Conservation (phyloP, 2,113 vertebrate species). For the Nibea coibor region DNA sequence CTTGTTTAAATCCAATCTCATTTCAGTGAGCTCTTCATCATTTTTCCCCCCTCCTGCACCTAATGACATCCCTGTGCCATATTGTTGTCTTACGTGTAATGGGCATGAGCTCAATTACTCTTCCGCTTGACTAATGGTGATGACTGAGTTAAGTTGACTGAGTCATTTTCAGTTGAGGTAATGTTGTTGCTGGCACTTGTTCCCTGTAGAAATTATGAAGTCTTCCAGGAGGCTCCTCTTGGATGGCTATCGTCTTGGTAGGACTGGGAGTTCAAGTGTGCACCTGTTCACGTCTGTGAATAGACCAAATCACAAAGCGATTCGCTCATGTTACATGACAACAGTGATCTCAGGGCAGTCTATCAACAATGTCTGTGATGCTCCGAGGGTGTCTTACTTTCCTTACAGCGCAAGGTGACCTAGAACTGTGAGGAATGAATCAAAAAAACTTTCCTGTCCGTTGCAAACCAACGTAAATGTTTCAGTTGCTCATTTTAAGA, state of each 20-base stretch:
- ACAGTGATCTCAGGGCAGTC: not conserved
- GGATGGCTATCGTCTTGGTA: slow-evolving; percentile 15
- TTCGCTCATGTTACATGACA: not conserved
- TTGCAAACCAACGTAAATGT: not conserved
- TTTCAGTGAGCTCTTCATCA: slow-evolving; percentile 75
- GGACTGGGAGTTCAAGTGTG: not conserved
- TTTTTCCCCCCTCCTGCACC: slow-evolving; percentile 28
- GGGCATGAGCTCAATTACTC: slow-evolving; percentile 72
- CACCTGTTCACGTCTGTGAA: slow-evolving; percentile 38
- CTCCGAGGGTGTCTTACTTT: not conserved
- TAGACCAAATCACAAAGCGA: not conserved
- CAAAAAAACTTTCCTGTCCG: not conserved
- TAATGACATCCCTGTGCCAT: slow-evolving; percentile 60
- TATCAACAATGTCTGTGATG: not conserved
- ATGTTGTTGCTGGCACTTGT: slow-evolving; percentile 43
- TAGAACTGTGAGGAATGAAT: not conserved
- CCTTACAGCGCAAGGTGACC: slow-evolving; percentile 2
- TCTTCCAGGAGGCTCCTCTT: slow-evolving; percentile 21
- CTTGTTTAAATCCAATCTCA: slow-evolving; percentile 80
- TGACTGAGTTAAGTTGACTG: slow-evolving; percentile 62
- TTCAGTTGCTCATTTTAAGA: not conserved
- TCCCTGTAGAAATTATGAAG: slow-evolving; percentile 50
- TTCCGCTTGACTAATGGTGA: slow-evolving; percentile 71
- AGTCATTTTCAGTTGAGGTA: slow-evolving; percentile 55
- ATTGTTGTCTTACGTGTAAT: slow-evolving; percentile 75